Evolutionary conservation across 2,797 vertebrate species (phyloP).

Genomic region (Microchirus variegatus): DNA sequence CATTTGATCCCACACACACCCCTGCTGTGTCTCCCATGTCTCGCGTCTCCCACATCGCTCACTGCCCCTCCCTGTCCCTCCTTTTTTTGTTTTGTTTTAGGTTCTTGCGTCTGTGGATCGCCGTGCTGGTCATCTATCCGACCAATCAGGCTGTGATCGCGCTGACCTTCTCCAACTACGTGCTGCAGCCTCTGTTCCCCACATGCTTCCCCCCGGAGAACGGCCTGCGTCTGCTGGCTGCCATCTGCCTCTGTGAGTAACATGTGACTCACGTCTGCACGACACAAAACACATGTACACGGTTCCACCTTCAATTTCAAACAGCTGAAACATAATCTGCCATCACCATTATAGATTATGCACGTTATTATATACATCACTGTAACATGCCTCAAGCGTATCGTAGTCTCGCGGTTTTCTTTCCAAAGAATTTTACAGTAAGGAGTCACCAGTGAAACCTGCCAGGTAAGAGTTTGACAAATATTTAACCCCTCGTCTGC

Average conservation of each 20-base stretch:
- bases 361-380: no score
- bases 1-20: not conserved
- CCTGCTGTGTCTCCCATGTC: slow-evolving; percentile 10
- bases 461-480: no score
- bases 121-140: slow-evolving; percentile 93
- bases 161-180: slow-evolving; percentile 93
- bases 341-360: no score
- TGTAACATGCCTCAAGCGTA: no score
- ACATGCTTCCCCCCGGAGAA: slow-evolving; percentile 89
- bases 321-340: no score
- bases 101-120: slow-evolving; percentile 93
- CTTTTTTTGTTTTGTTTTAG: slow-evolving; percentile 58
- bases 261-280: not conserved
- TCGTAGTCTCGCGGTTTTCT: no score
- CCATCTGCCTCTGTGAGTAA: slow-evolving; percentile 86
- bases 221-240: slow-evolving; percentile 88
- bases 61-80: not conserved
- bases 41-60: not conserved
- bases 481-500: no score
- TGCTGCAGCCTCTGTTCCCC: slow-evolving; percentile 91
- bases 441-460: no score
- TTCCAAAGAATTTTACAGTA: no score
- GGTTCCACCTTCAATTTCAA: no score
- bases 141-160: slow-evolving; percentile 96
- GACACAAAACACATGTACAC: no score